phyloP scores from a whole-genome alignment of 1,140 invertebrate species.

The Pollicipes pollicipes region DNA sequence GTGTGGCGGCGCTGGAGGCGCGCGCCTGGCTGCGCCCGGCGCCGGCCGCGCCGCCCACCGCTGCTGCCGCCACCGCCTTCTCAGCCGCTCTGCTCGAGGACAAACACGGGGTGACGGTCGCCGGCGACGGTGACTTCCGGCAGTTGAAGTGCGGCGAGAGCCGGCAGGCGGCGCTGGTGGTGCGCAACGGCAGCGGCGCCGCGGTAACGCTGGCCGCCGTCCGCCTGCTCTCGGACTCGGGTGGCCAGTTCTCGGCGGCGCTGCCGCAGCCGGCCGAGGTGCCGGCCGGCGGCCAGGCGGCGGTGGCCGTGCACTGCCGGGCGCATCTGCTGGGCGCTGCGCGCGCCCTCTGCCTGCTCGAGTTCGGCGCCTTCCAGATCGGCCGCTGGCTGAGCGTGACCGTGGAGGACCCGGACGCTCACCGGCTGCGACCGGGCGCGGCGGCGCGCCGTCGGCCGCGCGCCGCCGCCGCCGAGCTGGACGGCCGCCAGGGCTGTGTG shows the following conservation, averaged over 20 bases:
- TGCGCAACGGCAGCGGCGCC: neutral
- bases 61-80: neutral
- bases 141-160: neutral
- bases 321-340: slow-evolving; percentile 37
- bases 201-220: neutral
- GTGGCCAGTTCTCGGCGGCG: neutral
- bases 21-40: neutral
- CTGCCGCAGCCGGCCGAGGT: neutral
- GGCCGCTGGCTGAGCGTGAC: slow-evolving; percentile 33
- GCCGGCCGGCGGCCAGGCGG: neutral
- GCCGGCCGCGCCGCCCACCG: no score
- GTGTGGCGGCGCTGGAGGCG: neutral
- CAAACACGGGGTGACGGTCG: neutral
- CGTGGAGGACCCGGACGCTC: slow-evolving; percentile 22
- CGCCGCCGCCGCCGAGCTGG: slow-evolving; percentile 17
- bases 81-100: neutral
- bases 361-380: slow-evolving; percentile 37
- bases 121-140: neutral
- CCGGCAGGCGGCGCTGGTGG: neutral
- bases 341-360: slow-evolving; percentile 37
- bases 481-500: slow-evolving; percentile 25
- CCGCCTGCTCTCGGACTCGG: neutral
- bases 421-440: slow-evolving; percentile 14
- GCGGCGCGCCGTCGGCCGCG: slow-evolving; percentile 10
- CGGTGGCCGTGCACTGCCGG: slow-evolving; percentile 11